Evolutionary conservation across 2,797 vertebrate species (phyloP), one percentile per base, ranked within the genome.

Genomic region (Leuciscus waleckii): DNA sequence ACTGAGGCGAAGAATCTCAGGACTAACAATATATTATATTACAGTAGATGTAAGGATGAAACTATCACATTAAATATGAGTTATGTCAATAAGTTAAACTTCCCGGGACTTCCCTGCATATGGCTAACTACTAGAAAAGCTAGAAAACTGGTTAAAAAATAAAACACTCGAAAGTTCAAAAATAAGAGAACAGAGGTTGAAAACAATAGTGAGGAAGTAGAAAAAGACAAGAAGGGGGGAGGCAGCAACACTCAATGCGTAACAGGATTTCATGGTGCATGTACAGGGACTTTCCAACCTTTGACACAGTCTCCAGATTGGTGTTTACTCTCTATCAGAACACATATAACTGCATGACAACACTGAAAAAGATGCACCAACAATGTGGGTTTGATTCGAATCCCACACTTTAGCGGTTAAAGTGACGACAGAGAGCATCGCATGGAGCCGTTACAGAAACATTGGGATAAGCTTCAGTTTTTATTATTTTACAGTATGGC

Each of bases 401-500:
- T 82, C 79, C 83, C 54, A 46, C 43, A 49, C 37, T 51, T 56
- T 82, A 13, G 21, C 54, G 76, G 80, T 65, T 35, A n/a, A 39
- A 86, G 77, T 56, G 49, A 69, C 71, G 63, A 84, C 54, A 32
- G 29, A 56, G 35, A 74, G 29, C 76, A 74, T 70, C 49, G 37
- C 63, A n/a, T 17, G 35, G 14, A 84, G 78, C 39, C 29, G 7
- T 80, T 79, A 74, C 9, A 81, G 32, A 89, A 58, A 54, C 29
- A 29, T 51, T 43, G 39, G 32, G 46, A 67, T 35, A 49, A 81
- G 58, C 35, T 73, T 54, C 29, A 14, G 41, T 13, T 89, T 86
- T 86, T 63, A 81, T 87, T 61, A 81, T 92, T 89, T 88, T 88
- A 89, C 49, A 87, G 88, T 88, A 84, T 87, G 87, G 91, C 81